Evolutionary conservation across 1,140 invertebrate species (phyloP), one percentile per base, ranked within the genome.

Genomic region (Anastatus disparis): DNA sequence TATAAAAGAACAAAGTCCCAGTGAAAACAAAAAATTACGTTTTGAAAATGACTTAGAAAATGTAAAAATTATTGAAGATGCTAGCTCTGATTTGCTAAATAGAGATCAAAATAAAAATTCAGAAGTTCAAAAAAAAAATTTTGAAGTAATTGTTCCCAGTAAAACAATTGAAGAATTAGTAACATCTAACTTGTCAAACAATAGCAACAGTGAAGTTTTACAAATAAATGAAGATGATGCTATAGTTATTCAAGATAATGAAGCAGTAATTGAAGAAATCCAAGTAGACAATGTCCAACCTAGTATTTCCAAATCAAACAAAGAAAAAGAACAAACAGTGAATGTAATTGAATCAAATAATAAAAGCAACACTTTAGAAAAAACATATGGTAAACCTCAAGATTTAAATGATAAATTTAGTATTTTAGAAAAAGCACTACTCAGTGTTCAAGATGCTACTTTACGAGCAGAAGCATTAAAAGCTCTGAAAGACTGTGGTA

Each of bases 341-440:
- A 35, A 35, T 4, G 31, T 35, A 10, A n/a, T 35, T 35, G 31
- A 35, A 6, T 4, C 24, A 50, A 26, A 26, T 12, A 26, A 26
- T 24, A 58, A 13, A 52, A 29, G 13, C 52, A 26, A 71, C 44
- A 46, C 9, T 20, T 20, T 35, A 10, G 2, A 27, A 40, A 59
- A 40, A 0, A 26, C 8, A 48, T 52, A 64, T 26, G n/a, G 12
- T 27, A 26, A 27, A 50, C 13, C 58, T 6, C 20, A 71, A 4
- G 44, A 67, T 27, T 40, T 73, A 7, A 44, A 15, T 0, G 12
- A 71, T 8, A 52, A 56, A 53, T 75, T 62, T 22, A 29, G 61
- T 63, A 73, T 79, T 59, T 61, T 80, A 29, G 68, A 76, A 52
- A 74, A 77, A 63, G 78, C 77, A 17, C 26, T 78, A 10, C 70